Evolutionary conservation across 2,113 vertebrate species (phyloP).

Genomic region (Charina bottae): DNA sequence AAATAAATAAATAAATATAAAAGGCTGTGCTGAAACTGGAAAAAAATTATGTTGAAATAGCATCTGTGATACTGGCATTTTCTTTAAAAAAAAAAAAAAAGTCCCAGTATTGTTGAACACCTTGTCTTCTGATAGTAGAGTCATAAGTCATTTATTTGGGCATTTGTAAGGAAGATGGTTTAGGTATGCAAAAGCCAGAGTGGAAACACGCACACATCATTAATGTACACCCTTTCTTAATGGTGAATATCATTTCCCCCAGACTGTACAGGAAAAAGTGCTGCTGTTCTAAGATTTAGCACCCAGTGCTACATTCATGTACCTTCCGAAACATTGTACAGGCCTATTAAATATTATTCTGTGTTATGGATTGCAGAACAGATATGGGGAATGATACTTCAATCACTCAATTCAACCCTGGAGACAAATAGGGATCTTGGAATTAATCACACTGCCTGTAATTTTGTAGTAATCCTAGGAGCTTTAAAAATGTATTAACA

Average conservation of each 20-base stretch:
- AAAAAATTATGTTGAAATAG: not conserved
- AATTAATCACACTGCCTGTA: not conserved
- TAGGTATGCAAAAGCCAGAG: not conserved
- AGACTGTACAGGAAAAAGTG: too few species aligned
- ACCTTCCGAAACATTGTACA: too few species aligned
- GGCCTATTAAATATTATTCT: not conserved
- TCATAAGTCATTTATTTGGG: not conserved
- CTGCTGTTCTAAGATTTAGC: too few species aligned
- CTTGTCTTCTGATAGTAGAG: not conserved
- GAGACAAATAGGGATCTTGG: not conserved
- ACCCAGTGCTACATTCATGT: too few species aligned
- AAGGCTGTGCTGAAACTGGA: not conserved
- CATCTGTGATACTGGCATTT: not conserved
- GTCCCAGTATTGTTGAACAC: not conserved
- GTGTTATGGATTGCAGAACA: not conserved
- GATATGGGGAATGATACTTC: too few species aligned
- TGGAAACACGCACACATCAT: not conserved
- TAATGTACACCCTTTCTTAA: not conserved
- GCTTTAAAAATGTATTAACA: not conserved
- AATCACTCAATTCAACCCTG: not conserved
- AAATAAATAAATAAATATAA: not conserved
- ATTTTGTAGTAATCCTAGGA: not conserved
- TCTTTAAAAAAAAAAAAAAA: too few species aligned
- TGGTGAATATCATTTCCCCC: not conserved
- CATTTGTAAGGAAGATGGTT: not conserved